phyloP scores from a whole-genome alignment of 2,888 invertebrate species.

The Dicycla oo region DNA sequence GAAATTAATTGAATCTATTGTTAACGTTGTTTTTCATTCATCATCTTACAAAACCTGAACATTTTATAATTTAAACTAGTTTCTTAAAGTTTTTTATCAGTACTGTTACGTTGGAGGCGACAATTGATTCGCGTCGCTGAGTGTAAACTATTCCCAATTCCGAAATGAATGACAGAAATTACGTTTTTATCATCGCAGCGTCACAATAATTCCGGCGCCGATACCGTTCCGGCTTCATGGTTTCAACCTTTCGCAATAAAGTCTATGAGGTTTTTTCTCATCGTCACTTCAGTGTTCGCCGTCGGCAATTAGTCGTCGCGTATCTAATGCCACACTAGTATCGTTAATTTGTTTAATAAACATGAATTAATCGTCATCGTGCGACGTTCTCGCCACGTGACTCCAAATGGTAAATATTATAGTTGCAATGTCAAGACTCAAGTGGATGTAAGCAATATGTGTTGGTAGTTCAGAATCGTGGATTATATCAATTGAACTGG shows the following conservation, averaged over 20 bases:
- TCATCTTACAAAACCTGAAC: conserved; percentile 18
- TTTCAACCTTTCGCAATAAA: conserved; percentile 62
- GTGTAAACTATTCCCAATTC: conserved; percentile 45
- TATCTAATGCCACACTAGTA: conserved; percentile 73
- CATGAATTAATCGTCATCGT: conserved; percentile 83
- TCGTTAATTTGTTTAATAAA: conserved; percentile 88
- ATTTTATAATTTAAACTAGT: conserved; percentile 18
- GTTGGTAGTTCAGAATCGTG: conserved; percentile 61
- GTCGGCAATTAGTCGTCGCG: conserved; percentile 70
- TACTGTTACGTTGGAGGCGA: conserved; percentile 34
- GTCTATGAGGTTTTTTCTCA: conserved; percentile 63
- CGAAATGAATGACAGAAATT: conserved; percentile 55
- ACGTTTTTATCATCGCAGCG: conserved; percentile 48
- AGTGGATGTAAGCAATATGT: conserved; percentile 80
- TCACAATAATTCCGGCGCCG: conserved; percentile 44
- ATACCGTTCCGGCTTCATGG: conserved; percentile 59
- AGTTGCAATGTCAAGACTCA: conserved; percentile 81
- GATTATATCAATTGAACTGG: conserved; percentile 77
- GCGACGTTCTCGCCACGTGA: conserved; percentile 79
- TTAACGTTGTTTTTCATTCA: conserved; percentile 25
- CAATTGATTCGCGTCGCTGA: conserved; percentile 44
- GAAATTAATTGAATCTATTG: conserved; percentile 37
- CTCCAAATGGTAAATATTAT: conserved; percentile 78
- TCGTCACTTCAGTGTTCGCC: conserved; percentile 59
- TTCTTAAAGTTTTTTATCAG: conserved; percentile 29